Conservation (phyloP, 2,113 vertebrate genomes). For the Neogobius melanostomus region DNA sequence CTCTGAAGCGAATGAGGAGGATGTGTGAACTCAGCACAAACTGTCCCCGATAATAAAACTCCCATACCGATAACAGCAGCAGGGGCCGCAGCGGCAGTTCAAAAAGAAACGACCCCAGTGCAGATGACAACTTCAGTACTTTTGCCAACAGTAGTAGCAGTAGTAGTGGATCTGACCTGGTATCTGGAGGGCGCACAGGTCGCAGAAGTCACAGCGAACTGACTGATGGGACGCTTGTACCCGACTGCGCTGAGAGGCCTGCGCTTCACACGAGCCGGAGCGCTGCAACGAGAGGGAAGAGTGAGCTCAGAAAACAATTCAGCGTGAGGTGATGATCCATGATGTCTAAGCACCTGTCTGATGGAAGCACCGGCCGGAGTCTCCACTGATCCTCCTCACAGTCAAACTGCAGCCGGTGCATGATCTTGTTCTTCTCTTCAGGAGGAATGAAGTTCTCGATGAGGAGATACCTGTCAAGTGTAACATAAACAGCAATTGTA, state of each 20-base stretch:
- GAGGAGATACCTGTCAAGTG: slow-evolving; percentile 85
- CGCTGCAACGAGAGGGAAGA: slow-evolving; percentile 47
- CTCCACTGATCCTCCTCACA: slow-evolving; percentile 95
- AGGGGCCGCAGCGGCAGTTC: background rate
- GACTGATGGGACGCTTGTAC: slow-evolving; percentile 94
- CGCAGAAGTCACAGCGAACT: slow-evolving; percentile 87
- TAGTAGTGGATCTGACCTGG: slow-evolving; percentile 75
- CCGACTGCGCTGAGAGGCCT: slow-evolving; percentile 89
- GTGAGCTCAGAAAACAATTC: too few species aligned
- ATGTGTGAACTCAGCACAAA: background rate
- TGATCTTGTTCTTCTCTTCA: slow-evolving; percentile 95
- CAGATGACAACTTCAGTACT: background rate
- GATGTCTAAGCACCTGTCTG: slow-evolving; percentile 68
- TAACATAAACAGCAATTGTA: background rate
- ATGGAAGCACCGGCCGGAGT: slow-evolving; percentile 84
- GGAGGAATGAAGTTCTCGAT: slow-evolving; percentile 98
- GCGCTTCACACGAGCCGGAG: slow-evolving; percentile 81
- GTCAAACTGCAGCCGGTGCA: slow-evolving; percentile 91
- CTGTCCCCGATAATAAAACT: background rate
- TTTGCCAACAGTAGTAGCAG: background rate
- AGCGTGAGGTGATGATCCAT: too few species aligned
- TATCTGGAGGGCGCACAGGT: slow-evolving; percentile 88
- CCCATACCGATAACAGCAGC: background rate
- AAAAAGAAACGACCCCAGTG: too few species aligned
- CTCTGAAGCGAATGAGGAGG: background rate